A percentile compares a stretch with the other conserved stretches of the same genome.
These are phyloP conservation scores for Saccostrea glomerata DNA, from an alignment of 1,140 invertebrate genomes.

Conservation along the genomic window DNA sequence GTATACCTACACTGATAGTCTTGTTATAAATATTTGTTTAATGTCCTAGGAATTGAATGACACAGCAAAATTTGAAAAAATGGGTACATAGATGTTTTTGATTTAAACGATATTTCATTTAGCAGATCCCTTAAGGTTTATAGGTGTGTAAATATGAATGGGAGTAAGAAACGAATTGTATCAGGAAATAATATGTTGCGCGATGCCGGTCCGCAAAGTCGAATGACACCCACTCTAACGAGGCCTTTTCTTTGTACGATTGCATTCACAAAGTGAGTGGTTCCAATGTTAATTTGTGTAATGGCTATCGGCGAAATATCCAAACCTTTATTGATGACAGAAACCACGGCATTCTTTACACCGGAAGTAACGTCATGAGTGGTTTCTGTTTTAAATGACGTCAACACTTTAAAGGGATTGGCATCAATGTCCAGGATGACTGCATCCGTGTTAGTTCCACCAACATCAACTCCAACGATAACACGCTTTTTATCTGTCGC, in stretches of 20 bases:
- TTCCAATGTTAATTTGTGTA: constrained; percentile 73
- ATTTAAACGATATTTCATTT: too few relatives aligned
- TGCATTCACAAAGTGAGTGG: constrained; percentile 77
- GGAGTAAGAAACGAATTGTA: too few relatives aligned
- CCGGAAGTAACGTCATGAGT: constrained; percentile 73
- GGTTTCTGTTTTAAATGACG: constrained; percentile 66
- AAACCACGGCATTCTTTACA: constrained; percentile 64
- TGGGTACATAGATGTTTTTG: too few relatives aligned
- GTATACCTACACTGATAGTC: too few relatives aligned
- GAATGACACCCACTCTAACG: constrained; percentile 69
- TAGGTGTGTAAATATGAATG: too few relatives aligned
- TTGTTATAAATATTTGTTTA: too few relatives aligned
- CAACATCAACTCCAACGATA: constrained; percentile 71
- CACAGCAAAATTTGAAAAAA: too few relatives aligned
- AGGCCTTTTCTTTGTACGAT: constrained; percentile 71
- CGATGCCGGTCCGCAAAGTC: constrained; percentile 74
- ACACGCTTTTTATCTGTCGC: constrained; percentile 31
- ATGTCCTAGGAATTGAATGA: too few relatives aligned
- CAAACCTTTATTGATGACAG: constrained; percentile 56
- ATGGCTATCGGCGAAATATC: constrained; percentile 56
- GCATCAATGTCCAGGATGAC: constrained; percentile 63
- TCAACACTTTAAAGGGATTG: constrained; percentile 55
- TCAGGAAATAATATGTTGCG: constrained; percentile 54
- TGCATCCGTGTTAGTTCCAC: constrained; percentile 75
- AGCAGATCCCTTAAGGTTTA: too few relatives aligned